A percentile compares a stretch with the other conserved stretches of the same genome.
These are phyloP conservation scores for Myotis vivesi DNA, from an alignment of 2,797 vertebrate genomes.

Conservation along the genomic window DNA sequence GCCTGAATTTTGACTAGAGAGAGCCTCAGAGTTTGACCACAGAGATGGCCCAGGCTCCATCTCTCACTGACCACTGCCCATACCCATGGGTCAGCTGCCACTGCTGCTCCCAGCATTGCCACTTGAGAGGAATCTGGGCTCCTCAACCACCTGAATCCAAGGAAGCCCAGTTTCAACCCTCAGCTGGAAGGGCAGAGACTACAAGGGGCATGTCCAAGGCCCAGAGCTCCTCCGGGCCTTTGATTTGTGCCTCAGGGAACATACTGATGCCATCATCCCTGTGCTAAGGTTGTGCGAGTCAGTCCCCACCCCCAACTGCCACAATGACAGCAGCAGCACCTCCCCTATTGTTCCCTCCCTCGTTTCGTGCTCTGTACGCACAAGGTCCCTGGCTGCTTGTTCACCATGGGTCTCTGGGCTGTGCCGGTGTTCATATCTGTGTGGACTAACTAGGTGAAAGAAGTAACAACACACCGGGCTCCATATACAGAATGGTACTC, in stretches of 20 bases:
- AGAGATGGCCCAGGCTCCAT: accelerated
- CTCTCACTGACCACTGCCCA: background rate
- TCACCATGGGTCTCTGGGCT: background rate
- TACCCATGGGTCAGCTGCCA: too few relatives aligned
- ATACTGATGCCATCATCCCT: background rate
- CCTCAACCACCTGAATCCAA: background rate
- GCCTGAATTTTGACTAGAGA: background rate
- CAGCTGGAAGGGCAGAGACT: background rate
- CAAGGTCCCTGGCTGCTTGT: background rate
- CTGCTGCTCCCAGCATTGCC: background rate
- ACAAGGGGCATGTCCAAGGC: background rate
- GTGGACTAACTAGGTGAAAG: background rate
- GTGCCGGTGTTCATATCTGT: background rate
- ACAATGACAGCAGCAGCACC: background rate
- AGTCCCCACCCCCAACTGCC: too few relatives aligned
- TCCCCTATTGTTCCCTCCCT: background rate
- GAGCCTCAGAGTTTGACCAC: background rate
- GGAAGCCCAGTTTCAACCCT: background rate
- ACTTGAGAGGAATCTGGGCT: background rate
- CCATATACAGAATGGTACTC: background rate
- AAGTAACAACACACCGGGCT: background rate
- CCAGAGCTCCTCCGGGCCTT: background rate
- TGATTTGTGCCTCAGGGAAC: background rate
- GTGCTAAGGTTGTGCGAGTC: background rate
- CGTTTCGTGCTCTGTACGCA: background rate